A percentile compares a stretch with the other conserved stretches of the same genome.
These are phyloP conservation scores for Halocaridina rubra DNA, from an alignment of 2,888 invertebrate genomes.

Conservation along the genomic window DNA sequence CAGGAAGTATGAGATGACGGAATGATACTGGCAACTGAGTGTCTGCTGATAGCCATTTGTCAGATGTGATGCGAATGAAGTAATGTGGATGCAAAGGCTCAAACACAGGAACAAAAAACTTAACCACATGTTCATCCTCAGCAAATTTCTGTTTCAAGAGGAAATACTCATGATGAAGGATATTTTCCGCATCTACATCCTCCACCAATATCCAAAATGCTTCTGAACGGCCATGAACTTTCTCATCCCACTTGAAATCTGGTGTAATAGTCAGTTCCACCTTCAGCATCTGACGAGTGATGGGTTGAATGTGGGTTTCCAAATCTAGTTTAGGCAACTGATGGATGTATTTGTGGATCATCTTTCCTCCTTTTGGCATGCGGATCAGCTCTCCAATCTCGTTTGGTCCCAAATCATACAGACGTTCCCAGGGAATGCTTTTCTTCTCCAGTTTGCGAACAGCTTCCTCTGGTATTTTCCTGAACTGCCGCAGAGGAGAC, in stretches of 20 bases:
- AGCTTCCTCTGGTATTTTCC: constrained; percentile 96
- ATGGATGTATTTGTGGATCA: constrained; percentile 94
- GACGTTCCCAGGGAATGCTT: constrained; percentile 90
- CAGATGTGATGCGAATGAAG: constrained; percentile 90
- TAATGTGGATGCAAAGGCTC: constrained; percentile 99
- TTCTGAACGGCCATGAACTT: constrained; percentile 78
- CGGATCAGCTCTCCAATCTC: constrained; percentile 95
- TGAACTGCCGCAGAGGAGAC: constrained; percentile 96
- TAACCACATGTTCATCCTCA: constrained; percentile 93
- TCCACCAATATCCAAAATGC: constrained; percentile 76
- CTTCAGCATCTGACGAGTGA: constrained; percentile 74
- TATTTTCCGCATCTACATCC: constrained; percentile 74
- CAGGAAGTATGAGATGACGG: constrained; percentile 94
- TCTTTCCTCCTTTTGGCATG: constrained; percentile 92
- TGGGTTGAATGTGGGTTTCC: constrained; percentile 97
- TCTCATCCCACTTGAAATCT: constrained; percentile 99
- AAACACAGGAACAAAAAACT: constrained; percentile 98
- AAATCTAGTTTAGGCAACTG: constrained; percentile 97
- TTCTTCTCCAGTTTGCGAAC: constrained; percentile 98
- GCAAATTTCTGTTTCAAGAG: constrained; percentile 94
- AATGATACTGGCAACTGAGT: constrained; percentile 97
- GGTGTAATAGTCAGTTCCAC: constrained; percentile 96
- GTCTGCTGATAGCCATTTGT: constrained; percentile 94
- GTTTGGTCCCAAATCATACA: constrained; percentile 96
- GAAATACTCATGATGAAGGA: constrained; percentile 96